Evolutionary conservation across 1,140 invertebrate species (phyloP).

Genomic region (Macrobrachium rosenbergii): DNA sequence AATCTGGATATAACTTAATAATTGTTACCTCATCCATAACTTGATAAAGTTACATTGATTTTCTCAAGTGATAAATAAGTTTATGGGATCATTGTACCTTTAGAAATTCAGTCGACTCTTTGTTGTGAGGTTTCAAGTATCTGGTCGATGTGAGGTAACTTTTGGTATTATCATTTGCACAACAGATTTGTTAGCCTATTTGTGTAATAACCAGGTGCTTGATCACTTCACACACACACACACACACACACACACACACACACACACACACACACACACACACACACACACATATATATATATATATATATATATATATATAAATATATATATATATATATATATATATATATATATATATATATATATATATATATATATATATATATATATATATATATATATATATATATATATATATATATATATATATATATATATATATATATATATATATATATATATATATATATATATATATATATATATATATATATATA

Average conservation of each 20-base stretch:
- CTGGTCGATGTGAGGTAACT: no score
- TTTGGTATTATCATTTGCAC: no score
- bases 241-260: conserved; percentile 21
- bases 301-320: conserved; percentile 8
- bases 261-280: conserved; percentile 25
- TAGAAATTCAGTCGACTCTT: no score
- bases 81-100: no score
- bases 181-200: no score
- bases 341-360: conserved; percentile 14
- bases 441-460: neutral
- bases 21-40: no score
- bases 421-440: conserved; percentile 13
- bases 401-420: conserved; percentile 22
- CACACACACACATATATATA: neutral
- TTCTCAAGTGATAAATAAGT: no score
- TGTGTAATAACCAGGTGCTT: no score
- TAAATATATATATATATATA: conserved; percentile 20
- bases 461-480: neutral
- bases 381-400: conserved; percentile 22
- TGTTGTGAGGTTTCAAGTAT: no score
- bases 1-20: no score
- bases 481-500: no score
- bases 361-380: conserved; percentile 15
- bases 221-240: neutral
- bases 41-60: no score